These are phyloP conservation scores for Lucinisca nassula DNA, from an alignment of 2,888 invertebrate genomes.

Conservation along the genomic window DNA sequence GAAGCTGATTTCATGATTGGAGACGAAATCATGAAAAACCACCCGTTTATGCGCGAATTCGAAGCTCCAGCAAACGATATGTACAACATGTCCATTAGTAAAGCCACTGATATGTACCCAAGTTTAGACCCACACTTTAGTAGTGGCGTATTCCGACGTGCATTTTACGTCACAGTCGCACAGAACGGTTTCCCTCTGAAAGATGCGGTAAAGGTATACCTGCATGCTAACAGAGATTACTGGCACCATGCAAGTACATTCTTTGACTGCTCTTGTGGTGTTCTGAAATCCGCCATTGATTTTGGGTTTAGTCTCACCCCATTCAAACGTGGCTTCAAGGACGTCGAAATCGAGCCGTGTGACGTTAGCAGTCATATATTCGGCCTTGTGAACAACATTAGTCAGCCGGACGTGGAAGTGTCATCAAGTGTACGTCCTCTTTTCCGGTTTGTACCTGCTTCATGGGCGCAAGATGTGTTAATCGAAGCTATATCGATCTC, in stretches of 20 bases:
- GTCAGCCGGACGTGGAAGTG: slow-evolving; percentile 49
- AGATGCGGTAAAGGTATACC: slow-evolving; percentile 71
- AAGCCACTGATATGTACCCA: slow-evolving; percentile 61
- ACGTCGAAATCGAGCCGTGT: slow-evolving; percentile 74
- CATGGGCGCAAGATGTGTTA: slow-evolving; percentile 43
- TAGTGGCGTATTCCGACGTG: slow-evolving; percentile 75
- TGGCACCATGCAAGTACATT: slow-evolving; percentile 73
- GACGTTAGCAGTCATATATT: slow-evolving; percentile 63
- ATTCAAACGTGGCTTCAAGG: slow-evolving; percentile 68
- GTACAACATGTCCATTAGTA: slow-evolving; percentile 72
- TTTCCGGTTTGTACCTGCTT: slow-evolving; percentile 65
- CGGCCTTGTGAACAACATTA: slow-evolving; percentile 59
- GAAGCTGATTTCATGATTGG: slow-evolving; percentile 67
- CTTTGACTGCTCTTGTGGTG: slow-evolving; percentile 74
- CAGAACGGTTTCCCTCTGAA: slow-evolving; percentile 57
- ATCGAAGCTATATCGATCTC: not conserved
- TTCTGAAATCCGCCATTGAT: slow-evolving; percentile 75
- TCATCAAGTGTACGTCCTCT: slow-evolving; percentile 60
- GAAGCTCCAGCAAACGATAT: slow-evolving; percentile 70
- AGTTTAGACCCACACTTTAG: slow-evolving; percentile 72
- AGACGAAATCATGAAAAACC: slow-evolving; percentile 52
- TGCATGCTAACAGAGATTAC: slow-evolving; percentile 75
- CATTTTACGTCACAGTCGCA: slow-evolving; percentile 71
- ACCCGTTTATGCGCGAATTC: slow-evolving; percentile 69
- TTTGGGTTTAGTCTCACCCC: slow-evolving; percentile 63